These are phyloP conservation scores for Albula goreensis DNA, from an alignment of 2,113 vertebrate species.

Conservation along the genomic window DNA sequence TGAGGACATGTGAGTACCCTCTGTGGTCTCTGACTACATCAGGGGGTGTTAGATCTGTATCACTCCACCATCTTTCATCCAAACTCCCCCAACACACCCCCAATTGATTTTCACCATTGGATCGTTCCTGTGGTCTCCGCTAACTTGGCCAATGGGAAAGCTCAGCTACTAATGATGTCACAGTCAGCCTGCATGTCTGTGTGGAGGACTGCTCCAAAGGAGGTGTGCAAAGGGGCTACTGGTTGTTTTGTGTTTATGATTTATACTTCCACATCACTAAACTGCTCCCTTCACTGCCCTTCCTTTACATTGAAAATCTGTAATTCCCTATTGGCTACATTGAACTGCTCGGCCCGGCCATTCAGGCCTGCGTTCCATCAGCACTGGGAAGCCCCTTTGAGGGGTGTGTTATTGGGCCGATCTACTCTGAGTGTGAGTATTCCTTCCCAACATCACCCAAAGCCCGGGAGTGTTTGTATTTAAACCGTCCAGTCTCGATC, in stretches of 20 bases:
- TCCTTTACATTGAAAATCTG: not conserved
- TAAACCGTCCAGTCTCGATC: not conserved
- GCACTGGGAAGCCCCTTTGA: not conserved
- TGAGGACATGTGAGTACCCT: constrained; percentile 91
- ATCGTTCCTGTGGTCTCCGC: not conserved
- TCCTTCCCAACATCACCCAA: too few relatives aligned
- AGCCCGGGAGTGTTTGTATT: not conserved
- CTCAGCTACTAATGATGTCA: not conserved
- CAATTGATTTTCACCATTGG: too few relatives aligned
- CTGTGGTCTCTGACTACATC: not conserved
- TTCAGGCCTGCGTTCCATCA: not conserved
- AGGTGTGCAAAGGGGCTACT: not conserved
- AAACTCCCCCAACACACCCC: not conserved
- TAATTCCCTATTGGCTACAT: not conserved
- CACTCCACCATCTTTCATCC: not conserved
- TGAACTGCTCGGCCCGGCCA: too few relatives aligned
- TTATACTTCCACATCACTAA: not conserved
- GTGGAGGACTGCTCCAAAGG: not conserved
- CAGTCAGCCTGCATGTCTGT: not conserved
- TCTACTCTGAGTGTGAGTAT: too few relatives aligned
- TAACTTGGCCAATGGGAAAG: not conserved
- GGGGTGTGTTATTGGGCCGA: too few relatives aligned
- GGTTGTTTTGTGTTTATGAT: not conserved
- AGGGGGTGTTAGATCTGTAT: not conserved
- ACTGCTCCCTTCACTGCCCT: not conserved